Evolutionary conservation across 23 tunicate species (phyloP).

Genomic region (Corella eumyota): DNA sequence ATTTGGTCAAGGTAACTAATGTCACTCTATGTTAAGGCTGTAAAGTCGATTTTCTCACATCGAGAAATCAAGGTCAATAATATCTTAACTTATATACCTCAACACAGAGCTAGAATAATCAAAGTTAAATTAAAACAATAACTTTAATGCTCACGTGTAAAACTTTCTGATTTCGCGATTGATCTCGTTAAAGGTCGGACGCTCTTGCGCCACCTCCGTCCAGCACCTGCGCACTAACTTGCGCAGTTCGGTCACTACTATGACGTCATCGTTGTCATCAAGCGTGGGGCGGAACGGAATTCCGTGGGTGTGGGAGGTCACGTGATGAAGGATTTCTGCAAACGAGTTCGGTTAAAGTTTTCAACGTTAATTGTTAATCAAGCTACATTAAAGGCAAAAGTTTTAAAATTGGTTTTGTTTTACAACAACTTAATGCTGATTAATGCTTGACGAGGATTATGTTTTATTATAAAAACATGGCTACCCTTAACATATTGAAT

Average conservation of each 20-base stretch:
- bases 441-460: too few relatives aligned
- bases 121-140: neutral
- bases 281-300: constrained; percentile 70
- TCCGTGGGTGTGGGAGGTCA: constrained; percentile 11
- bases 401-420: neutral
- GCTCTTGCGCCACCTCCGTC: constrained; percentile 44
- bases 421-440: too few relatives aligned
- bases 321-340: constrained; percentile 36
- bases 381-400: neutral
- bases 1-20: too few relatives aligned
- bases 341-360: neutral
- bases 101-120: too few relatives aligned
- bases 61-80: too few relatives aligned
- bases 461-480: too few relatives aligned
- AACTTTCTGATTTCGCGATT: constrained; percentile 30
- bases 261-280: constrained; percentile 60
- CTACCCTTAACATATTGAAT: too few relatives aligned
- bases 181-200: constrained; percentile 63
- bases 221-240: constrained; percentile 42
- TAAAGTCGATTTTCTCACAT: too few relatives aligned
- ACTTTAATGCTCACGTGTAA: constrained; percentile 14
- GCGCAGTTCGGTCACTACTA: constrained; percentile 14
- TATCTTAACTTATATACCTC: too few relatives aligned
- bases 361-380: neutral
- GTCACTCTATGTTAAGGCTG: too few relatives aligned